A percentile compares a stretch with the other conserved stretches of the same genome.
Evolutionary conservation across 2,113 vertebrate species (phyloP).

Genomic region (Rhabdornis inornatus): DNA sequence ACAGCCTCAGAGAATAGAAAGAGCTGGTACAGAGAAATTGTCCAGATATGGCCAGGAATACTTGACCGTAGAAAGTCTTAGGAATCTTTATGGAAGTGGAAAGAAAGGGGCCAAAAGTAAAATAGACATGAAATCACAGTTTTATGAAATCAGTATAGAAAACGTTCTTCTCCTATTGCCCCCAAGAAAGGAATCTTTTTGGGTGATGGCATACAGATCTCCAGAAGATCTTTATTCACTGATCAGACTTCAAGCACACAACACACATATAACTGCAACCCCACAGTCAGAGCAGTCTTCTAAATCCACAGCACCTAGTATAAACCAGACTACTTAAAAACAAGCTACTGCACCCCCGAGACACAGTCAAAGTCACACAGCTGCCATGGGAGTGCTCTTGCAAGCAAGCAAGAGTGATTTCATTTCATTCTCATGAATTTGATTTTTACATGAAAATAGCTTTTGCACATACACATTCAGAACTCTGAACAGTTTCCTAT

Average conservation of each 20-base stretch:
- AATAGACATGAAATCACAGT: background rate
- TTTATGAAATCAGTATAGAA: background rate
- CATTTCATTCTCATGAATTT: background rate
- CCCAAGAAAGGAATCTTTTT: background rate
- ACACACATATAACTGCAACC: background rate
- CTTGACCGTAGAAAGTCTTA: background rate
- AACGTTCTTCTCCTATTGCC: background rate
- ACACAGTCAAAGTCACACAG: background rate
- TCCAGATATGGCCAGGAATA: background rate
- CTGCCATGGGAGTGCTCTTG: background rate
- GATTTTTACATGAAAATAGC: background rate
- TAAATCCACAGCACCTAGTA: background rate
- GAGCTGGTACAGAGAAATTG: background rate
- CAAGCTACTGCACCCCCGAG: background rate
- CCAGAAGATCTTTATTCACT: background rate
- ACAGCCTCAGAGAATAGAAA: background rate
- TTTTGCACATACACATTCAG: background rate
- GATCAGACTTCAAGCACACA: background rate
- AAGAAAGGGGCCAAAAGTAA: background rate
- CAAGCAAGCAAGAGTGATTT: background rate
- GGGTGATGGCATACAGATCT: background rate
- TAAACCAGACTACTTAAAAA: background rate
- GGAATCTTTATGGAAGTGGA: background rate
- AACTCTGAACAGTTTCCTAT: background rate
- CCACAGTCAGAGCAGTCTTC: background rate